These are phyloP conservation scores for Colius striatus DNA, from an alignment of 2,113 vertebrate species.

Conservation along the genomic window DNA sequence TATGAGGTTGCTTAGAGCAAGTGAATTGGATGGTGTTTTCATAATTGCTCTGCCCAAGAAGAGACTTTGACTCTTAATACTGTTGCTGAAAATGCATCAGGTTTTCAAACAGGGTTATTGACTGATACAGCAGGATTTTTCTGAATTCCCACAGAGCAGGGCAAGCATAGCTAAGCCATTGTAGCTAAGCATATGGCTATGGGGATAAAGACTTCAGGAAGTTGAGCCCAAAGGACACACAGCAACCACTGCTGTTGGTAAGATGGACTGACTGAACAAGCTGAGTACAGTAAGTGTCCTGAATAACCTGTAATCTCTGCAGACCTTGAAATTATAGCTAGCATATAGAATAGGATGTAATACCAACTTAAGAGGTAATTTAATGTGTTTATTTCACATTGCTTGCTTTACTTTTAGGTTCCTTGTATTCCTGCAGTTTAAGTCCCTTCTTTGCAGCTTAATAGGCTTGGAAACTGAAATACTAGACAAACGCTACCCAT, in stretches of 20 bases:
- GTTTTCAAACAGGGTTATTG: not conserved
- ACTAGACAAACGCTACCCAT: not conserved
- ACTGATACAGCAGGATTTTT: not conserved
- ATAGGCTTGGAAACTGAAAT: not conserved
- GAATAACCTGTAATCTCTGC: not conserved
- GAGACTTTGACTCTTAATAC: not conserved
- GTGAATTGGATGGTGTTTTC: not conserved
- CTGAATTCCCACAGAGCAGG: not conserved
- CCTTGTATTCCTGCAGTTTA: not conserved
- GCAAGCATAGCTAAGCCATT: not conserved
- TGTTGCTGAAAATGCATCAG: not conserved
- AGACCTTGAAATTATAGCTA: not conserved
- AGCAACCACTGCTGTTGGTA: not conserved
- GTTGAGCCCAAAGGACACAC: not conserved
- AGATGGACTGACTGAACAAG: not conserved
- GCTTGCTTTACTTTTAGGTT: not conserved
- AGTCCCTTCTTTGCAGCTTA: not conserved
- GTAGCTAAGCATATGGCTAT: not conserved
- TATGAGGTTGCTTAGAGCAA: not conserved
- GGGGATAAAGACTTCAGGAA: not conserved
- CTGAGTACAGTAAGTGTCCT: not conserved
- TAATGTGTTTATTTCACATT: not conserved
- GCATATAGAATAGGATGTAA: not conserved
- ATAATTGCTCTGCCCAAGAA: not conserved
- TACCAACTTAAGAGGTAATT: not conserved